Evolutionary conservation across 2,797 vertebrate genomes (phyloP).

Genomic region (Ammospiza maritima): DNA sequence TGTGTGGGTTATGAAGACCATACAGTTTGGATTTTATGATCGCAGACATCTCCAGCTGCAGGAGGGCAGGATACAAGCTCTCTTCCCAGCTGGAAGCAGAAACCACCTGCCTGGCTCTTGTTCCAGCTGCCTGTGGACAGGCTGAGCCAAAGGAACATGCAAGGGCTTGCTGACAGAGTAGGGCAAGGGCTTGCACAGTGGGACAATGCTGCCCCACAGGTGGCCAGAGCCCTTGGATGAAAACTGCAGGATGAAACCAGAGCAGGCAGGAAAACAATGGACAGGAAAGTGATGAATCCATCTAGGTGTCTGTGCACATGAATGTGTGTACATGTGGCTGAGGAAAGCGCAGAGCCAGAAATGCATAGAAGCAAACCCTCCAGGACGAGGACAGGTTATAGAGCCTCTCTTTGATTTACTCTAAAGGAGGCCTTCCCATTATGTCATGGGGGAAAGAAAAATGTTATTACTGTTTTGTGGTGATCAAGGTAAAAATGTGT

Average conservation of each 20-base stretch:
- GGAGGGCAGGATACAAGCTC: not conserved
- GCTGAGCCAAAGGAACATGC: not conserved
- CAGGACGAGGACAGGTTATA: not conserved
- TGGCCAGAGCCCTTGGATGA: not conserved
- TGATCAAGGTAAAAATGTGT: not conserved
- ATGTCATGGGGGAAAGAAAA: not conserved
- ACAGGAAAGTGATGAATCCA: not conserved
- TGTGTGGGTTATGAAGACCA: not conserved
- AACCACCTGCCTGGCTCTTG: not conserved
- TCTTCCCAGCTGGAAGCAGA: not conserved
- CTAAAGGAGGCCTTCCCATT: not conserved
- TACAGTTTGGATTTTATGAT: not conserved
- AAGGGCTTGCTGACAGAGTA: not conserved
- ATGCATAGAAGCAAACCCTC: not conserved
- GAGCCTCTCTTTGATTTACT: not conserved
- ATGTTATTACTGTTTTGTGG: not conserved
- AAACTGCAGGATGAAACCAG: not conserved
- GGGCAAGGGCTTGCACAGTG: not conserved
- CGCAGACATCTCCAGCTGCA: not conserved
- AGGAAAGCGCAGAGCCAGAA: not conserved
- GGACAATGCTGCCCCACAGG: not conserved
- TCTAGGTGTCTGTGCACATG: not conserved
- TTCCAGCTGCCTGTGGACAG: not conserved
- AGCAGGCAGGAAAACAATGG: not conserved
- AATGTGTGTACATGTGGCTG: not conserved